These are phyloP conservation scores for Myiopsitta monachus DNA, from an alignment of 2,113 vertebrate species.

Conservation along the genomic window DNA sequence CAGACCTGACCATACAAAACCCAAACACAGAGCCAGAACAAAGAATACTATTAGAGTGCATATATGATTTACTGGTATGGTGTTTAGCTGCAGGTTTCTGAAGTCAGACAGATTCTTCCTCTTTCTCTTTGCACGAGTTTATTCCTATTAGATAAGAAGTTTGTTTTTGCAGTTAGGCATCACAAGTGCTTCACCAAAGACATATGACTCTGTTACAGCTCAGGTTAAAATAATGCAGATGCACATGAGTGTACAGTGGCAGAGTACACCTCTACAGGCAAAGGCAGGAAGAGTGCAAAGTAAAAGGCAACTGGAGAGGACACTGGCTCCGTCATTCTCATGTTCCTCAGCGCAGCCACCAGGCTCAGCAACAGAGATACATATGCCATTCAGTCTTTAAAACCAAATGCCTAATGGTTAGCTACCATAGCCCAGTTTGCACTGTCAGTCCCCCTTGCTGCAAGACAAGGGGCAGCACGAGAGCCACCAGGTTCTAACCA, in stretches of 20 bases:
- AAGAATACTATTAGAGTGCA: not conserved
- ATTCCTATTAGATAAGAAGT: not conserved
- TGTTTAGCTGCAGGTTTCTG: not conserved
- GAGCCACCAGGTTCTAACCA: not conserved
- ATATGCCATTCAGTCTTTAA: not conserved
- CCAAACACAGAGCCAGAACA: not conserved
- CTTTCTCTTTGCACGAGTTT: not conserved
- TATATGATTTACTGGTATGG: not conserved
- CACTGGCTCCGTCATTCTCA: not conserved
- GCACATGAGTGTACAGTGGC: not conserved
- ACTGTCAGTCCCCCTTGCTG: not conserved
- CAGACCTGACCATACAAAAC: not conserved
- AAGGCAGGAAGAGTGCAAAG: not conserved
- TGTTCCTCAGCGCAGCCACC: not conserved
- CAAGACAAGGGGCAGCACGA: not conserved
- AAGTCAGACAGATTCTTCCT: not conserved
- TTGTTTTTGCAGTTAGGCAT: not conserved
- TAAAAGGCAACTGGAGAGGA: not conserved
- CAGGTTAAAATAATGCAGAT: not conserved
- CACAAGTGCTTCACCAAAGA: not conserved
- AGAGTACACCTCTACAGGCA: not conserved
- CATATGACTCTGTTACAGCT: rapidly evolving
- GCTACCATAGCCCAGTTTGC: not conserved
- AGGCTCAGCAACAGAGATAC: not conserved
- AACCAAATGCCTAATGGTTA: not conserved